Evolutionary conservation across 2,888 invertebrate species (phyloP), one percentile per base, ranked within the genome.

Genomic region (Gymnosoma rotundatum): DNA sequence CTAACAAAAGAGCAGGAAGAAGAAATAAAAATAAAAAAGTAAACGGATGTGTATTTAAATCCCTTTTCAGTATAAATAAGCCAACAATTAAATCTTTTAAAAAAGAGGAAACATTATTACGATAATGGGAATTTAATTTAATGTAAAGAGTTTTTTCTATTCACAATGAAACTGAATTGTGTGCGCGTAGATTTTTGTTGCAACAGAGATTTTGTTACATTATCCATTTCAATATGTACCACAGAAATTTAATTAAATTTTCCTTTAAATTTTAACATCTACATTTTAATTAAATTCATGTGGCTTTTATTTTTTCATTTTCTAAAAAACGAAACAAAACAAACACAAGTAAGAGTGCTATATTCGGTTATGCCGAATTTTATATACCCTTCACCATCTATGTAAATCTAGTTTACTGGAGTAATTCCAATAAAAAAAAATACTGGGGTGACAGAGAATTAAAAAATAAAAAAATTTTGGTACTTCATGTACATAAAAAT

Each of bases 41-140:
- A 20, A 58, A 36, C 36, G 70, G 54, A 70, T 63, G 54, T 78
- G 61, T 63, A 32, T 42, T 70, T 63, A 63, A 75, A 69, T 69
- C 56, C 74, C 21, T 80, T 75, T 69, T 63, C 74, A 64, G 63
- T 69, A 80, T 38, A 80, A 74, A 74, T 80, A 67, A 67, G 25
- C 56, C 56, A 69, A 36, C 63, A 69, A 67, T 80, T 80, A 80
- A 80, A 74, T 81, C 32, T 60, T 18, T 48, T 18, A 60, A 72
- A 18, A 42, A 42, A 12, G 12, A 10, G 52, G n/a, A 63, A 70
- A 52, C 52, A 45, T 69, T 63, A 69, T 69, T 18, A 50, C 48
- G 18, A 56, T 74, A 80, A 80, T 80, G 61, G 38, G 36, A 69
- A 74, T 74, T 80, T 74, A 74, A 80, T 74, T 80, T 69, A 61